A percentile compares a stretch with the other conserved stretches of the same genome.
Conservation (phyloP, 2,888 invertebrate genomes). For the Hoplodrina blanda region DNA sequence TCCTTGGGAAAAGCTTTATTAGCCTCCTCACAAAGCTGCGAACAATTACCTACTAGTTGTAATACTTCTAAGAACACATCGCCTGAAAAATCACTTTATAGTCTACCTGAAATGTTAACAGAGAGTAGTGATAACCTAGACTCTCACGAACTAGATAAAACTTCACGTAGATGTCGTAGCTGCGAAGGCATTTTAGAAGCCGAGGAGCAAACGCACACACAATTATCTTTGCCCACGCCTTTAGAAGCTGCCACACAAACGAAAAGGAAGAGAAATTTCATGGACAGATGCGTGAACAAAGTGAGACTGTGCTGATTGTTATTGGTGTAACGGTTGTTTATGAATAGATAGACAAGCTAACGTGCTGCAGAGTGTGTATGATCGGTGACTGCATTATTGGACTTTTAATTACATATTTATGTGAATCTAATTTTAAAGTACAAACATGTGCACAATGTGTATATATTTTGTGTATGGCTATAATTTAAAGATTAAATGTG, state of each 20-base stretch:
- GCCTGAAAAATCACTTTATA: constrained; percentile 84
- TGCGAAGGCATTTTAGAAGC: constrained; percentile 92
- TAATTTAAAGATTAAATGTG: constrained; percentile 76
- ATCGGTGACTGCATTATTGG: constrained; percentile 82
- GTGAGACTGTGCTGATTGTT: constrained; percentile 93
- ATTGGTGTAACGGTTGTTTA: constrained; percentile 66
- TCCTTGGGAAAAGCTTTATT: constrained; percentile 83
- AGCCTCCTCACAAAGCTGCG: constrained; percentile 84
- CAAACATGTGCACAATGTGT: constrained; percentile 89
- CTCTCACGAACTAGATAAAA: constrained; percentile 77
- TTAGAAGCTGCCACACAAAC: constrained; percentile 90
- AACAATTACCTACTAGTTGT: constrained; percentile 84
- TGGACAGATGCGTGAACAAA: constrained; percentile 96
- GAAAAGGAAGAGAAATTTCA: constrained; percentile 94
- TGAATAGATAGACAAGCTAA: constrained; percentile 65
- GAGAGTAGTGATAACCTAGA: constrained; percentile 84
- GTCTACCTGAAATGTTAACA: constrained; percentile 84
- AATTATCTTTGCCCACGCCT: constrained; percentile 90
- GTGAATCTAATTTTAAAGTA: constrained; percentile 88
- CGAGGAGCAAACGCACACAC: constrained; percentile 88
- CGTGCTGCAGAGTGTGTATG: constrained; percentile 85
- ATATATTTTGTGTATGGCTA: constrained; percentile 87
- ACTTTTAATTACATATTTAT: constrained; percentile 82
- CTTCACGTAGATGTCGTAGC: constrained; percentile 90
- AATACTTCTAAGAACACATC: constrained; percentile 84